These are phyloP conservation scores for Phoenicopterus ruber DNA, from an alignment of 2,113 vertebrate genomes.

Conservation along the genomic window DNA sequence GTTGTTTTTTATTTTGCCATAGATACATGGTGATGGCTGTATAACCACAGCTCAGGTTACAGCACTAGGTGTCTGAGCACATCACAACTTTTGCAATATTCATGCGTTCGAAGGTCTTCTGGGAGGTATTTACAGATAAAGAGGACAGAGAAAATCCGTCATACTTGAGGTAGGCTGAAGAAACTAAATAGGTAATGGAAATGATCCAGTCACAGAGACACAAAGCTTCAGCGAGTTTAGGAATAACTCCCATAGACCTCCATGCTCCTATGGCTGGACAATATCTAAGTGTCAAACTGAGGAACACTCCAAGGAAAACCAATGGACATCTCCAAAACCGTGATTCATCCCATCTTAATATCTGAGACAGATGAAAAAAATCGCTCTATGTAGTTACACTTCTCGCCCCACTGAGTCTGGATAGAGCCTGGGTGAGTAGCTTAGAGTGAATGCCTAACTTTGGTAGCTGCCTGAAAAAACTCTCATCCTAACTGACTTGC, in stretches of 20 bases:
- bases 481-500: not conserved
- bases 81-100: not conserved
- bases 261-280: fast-evolving
- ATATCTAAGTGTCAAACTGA: not conserved
- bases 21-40: not conserved
- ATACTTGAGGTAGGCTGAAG: not conserved
- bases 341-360: not conserved
- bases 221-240: not conserved
- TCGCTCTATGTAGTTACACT: not conserved
- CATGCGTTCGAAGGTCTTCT: not conserved
- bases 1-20: not conserved
- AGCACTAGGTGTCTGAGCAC: not conserved
- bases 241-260: not conserved
- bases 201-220: not conserved
- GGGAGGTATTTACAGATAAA: not conserved
- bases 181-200: not conserved
- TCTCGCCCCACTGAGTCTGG: not conserved
- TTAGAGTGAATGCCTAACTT: not conserved
- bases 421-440: not conserved
- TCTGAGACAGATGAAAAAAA: not conserved
- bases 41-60: not conserved
- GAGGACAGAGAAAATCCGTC: not conserved
- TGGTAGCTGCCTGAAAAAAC: not conserved
- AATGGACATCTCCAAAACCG: not conserved
- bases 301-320: not conserved